These are phyloP conservation scores for Sula dactylatra DNA, from an alignment of 2,113 vertebrate species.

Conservation along the genomic window DNA sequence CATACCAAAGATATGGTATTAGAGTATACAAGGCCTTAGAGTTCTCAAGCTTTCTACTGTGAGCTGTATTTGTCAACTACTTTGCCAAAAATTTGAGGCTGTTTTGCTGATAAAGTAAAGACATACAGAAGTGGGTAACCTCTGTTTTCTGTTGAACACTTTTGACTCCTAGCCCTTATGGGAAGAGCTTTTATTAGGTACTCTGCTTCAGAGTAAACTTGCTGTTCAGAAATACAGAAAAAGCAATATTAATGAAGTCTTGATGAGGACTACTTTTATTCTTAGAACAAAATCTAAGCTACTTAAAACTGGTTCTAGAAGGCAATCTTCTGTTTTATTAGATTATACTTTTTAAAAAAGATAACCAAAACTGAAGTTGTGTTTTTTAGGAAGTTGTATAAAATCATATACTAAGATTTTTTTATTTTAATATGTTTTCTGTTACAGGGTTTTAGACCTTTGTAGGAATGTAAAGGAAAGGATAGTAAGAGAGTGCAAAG, in stretches of 20 bases:
- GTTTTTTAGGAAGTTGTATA: not conserved
- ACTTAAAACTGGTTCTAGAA: not conserved
- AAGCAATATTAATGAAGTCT: not conserved
- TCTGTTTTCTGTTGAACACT: not conserved
- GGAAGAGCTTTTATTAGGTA: not conserved
- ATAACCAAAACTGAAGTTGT: not conserved
- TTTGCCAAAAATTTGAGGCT: not conserved
- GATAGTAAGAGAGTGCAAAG: constrained; percentile 92
- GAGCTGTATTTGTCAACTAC: not conserved
- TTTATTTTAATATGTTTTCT: not conserved
- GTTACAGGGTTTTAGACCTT: constrained; percentile 90
- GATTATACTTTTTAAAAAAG: not conserved
- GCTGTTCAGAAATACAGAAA: not conserved
- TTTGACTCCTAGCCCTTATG: not conserved
- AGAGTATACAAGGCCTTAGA: not conserved
- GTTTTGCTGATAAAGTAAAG: not conserved
- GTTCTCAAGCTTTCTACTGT: not conserved
- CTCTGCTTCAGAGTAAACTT: not conserved
- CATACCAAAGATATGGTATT: not conserved
- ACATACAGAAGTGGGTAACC: not conserved
- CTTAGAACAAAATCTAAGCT: not conserved
- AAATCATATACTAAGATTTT: not conserved
- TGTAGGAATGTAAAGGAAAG: constrained; percentile 96
- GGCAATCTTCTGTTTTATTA: not conserved
- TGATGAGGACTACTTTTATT: not conserved